Base-by-base conservation (phyloP, 1,140 invertebrate genomes). In the Sesamia nonagrioides region DNA sequence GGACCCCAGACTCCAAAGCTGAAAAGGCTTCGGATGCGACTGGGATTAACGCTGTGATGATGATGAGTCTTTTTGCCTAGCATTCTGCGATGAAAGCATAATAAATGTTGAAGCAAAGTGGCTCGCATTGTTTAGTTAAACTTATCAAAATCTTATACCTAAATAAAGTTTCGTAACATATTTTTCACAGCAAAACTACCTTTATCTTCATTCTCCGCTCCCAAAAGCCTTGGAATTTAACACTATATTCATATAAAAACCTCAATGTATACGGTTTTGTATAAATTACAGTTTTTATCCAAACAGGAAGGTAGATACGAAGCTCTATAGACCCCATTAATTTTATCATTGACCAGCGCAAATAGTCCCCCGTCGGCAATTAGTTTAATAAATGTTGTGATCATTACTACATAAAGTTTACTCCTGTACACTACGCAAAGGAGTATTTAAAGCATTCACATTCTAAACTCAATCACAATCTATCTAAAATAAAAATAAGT, bases 361-460 rank as follows among this genome's bases (percentile, higher is more conserved):
- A 78, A 60, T 54, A 58, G 58, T 78, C 77, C 77, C 77, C 17
- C 21, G 77, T 40, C 50, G 54, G 45, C 68, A 48, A 78, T 78
- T 61, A 21, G 77, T 18, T 73, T 33, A 71, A 60, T 72, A 72
- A 78, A 78, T 78, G 27, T 73, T 72, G 63, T 50, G 56, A 78
- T 78, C 58, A 71, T 63, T 73, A 63, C 52, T 33, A 48, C 52
- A 21, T 33, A 40, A 40, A 40, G 13, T 56, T 17, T 71, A 54
- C 1, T 35, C 17, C 3, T 71, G 48, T 71, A 71, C 48, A 6
- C 9, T 9, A 42, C 4, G 27, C 18, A 1, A 15, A 48, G 9
- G 11, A 63, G 35, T n/a, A 58, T 37, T 37, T 37, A 7, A 37
- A 37, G 7, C 7, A 35, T n/a, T n/a, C n/a, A n/a, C n/a, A n/a